These are phyloP conservation scores for Melanotus villosus DNA, from an alignment of 2,888 invertebrate species.

Conservation along the genomic window DNA sequence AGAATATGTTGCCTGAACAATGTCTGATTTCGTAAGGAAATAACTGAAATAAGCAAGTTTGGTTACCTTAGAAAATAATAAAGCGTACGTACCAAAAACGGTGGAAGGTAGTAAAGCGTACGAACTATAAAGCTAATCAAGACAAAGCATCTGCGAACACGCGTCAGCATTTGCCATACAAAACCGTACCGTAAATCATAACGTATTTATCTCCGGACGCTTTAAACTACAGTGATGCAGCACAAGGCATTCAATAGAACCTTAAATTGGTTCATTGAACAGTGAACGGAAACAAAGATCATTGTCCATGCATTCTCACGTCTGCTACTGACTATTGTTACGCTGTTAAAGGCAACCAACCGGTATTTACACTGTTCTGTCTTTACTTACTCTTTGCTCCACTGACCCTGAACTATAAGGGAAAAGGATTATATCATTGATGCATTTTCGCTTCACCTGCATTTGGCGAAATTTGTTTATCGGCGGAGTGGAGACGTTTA, in stretches of 20 bases:
- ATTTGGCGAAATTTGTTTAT: background rate
- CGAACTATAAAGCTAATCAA: constrained; percentile 18
- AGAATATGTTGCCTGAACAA: too few species aligned
- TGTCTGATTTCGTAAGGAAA: too few species aligned
- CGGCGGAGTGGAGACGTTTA: background rate
- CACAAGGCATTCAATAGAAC: constrained; percentile 16
- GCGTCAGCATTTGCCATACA: constrained; percentile 11
- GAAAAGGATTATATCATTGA: background rate
- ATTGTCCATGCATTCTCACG: constrained; percentile 46
- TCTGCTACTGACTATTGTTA: constrained; percentile 36
- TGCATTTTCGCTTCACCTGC: constrained; percentile 20
- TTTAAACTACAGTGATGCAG: constrained; percentile 7
- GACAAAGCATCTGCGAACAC: constrained; percentile 20
- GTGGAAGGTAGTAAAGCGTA: constrained; percentile 15
- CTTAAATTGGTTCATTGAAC: constrained; percentile 45
- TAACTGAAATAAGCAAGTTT: too few species aligned
- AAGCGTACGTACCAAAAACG: constrained; percentile 4
- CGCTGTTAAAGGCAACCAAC: constrained; percentile 24
- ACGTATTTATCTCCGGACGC: constrained; percentile 17
- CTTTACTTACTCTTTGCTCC: constrained; percentile 27
- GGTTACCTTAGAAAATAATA: constrained; percentile 5
- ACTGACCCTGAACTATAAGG: constrained; percentile 27
- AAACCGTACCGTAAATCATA: constrained; percentile 20
- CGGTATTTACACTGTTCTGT: constrained; percentile 12
- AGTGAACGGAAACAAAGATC: constrained; percentile 46